Evolutionary conservation across 2,888 invertebrate species (phyloP), one percentile per base, ranked within the genome.

Genomic region (Galeopsomyia nigrocyanea): DNA sequence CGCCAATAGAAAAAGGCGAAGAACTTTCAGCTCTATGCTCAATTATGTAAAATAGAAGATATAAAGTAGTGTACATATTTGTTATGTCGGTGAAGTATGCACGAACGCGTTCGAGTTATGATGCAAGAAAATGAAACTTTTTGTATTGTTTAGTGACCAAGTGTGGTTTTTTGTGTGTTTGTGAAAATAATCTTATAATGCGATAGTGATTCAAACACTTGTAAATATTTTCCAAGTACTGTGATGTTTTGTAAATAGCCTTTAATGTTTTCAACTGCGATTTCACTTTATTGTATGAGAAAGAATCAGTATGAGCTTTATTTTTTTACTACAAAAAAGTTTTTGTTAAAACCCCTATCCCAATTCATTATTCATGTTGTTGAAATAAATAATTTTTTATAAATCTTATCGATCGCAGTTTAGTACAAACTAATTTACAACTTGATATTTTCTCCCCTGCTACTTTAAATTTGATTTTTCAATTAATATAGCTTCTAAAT

Each of bases 21-120:
- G 96, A 96, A 84, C 89, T 95, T 21, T 95, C 96, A 0, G 96
- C 94, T 46, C 88, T 96, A 79, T 96, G 96, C 88, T 92, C 93
- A 64, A 94, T 96, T 39, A 51, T 53, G 53, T 17, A 31, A 71
- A 67, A 58, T 26, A 26, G 26, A 26, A 3, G 2, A 26, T 26
- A 26, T 26, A 26, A 26, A 26, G 5, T 70, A 65, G 60, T 71
- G 75, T 75, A 75, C 21, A 75, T 75, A 75, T 68, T 73, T 22
- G 51, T 73, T 73, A 62, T 51, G 46, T 68, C 68, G 53, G 31
- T 69, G 47, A 67, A 46, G 47, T 7, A 39, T 26, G 22, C 56
- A 62, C 47, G 61, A 19, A 62, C 65, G 61, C 19, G 10, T 57
- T 57, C 21, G 51, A 66, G 67, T 39, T 10, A 31, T 60, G 31